Evolutionary conservation across 2,113 vertebrate genomes (phyloP), one percentile per base, ranked within the genome.

Genomic region (Pipra filicauda): DNA sequence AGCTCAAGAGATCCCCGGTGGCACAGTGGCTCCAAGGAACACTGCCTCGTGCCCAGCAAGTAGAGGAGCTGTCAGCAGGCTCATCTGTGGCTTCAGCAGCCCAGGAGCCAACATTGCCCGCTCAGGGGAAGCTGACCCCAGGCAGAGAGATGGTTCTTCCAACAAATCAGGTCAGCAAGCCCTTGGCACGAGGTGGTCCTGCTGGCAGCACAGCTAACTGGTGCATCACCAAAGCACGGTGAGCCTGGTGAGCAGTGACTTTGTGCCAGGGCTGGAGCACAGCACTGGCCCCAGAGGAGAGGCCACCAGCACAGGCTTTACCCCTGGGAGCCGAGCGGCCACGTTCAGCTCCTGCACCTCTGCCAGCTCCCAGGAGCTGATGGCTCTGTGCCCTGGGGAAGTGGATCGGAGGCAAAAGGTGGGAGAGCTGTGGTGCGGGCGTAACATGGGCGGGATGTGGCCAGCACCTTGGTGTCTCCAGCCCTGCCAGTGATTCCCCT

Each of bases 51-150:
- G 61, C 71, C 85, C 82, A 35, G 74, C 16, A 16, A 76, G 54
- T 3, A 0, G 26, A 82, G 39, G 57, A 91, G 80, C 91, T 92
- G 76, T 73, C 83, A 73, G 76, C 91, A 91, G 54, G 39, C 55
- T 83, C 5, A 1, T 35, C 69, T 3, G 0, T 2, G 12, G 84
- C 77, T 70, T 59, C 1, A 3, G 44, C 58, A 89, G 85, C 94
- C 46, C 0, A 0, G 52, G 23, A 72, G 19, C 44, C 75, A 14
- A 64, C 79, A 17, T 11, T 2, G 5, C 66, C 27, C 0, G 0
- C 49, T 1, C 1, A 16, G 31, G 30, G 39, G 6, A 74, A 90
- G 61, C 46, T 70, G 72, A 35, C 76, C 59, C 62, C 6, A 3
- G 30, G 6, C 4, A 5, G 75, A 65, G 30, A 88, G 59, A 72